phyloP scores from a whole-genome alignment of 2,888 invertebrate species.

The Latheticus oryzae region DNA sequence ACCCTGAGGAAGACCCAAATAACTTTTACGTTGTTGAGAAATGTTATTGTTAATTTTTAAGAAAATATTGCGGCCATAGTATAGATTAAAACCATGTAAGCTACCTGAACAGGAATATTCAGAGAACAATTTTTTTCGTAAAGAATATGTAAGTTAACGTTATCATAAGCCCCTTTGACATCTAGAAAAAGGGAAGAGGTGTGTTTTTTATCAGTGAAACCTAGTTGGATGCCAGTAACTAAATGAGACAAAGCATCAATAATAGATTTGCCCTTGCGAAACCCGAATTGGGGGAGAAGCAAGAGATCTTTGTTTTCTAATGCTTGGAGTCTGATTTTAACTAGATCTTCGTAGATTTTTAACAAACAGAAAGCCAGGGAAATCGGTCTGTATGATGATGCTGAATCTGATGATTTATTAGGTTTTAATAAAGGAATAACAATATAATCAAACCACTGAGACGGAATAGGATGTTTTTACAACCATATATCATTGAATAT shows the following conservation, averaged over 20 bases:
- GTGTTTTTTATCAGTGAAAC: neutral
- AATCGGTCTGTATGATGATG: neutral
- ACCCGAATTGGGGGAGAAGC: neutral
- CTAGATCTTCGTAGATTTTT: neutral
- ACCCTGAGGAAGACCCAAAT: too few relatives aligned
- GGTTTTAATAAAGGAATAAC: neutral
- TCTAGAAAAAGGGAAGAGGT: neutral
- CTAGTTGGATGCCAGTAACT: neutral
- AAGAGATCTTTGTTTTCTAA: neutral
- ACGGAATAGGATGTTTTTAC: neutral
- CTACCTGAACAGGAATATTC: too few relatives aligned
- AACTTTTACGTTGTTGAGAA: too few relatives aligned
- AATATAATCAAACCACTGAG: neutral
- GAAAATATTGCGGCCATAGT: too few relatives aligned
- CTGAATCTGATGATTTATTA: neutral
- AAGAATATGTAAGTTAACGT: too few relatives aligned
- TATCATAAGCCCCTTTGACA: too few relatives aligned
- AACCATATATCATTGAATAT: neutral
- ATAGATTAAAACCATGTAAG: too few relatives aligned
- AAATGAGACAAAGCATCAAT: neutral
- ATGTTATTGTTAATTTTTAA: too few relatives aligned
- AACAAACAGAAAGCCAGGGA: neutral
- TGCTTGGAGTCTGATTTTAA: neutral
- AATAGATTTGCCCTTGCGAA: neutral
- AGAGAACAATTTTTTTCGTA: too few relatives aligned